Evolutionary conservation across 1,140 invertebrate genomes (phyloP).

Genomic region (Pseudoatta argentina): DNA sequence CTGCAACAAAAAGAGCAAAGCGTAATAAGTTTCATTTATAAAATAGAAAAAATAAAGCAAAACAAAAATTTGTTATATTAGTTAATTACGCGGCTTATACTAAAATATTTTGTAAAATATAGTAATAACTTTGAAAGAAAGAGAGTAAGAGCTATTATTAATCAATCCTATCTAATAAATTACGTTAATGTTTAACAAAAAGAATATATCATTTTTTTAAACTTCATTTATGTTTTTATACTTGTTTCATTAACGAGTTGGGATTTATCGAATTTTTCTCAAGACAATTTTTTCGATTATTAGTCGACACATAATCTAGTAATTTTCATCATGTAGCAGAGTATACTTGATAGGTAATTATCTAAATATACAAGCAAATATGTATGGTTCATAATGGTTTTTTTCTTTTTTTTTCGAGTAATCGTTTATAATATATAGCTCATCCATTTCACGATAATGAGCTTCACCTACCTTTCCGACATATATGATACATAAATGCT

Average conservation of each 20-base stretch:
- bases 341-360: background rate
- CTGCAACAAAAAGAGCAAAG: conserved; percentile 81
- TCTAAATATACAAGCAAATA: background rate
- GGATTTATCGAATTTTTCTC: background rate
- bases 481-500: conserved; percentile 86
- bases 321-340: background rate
- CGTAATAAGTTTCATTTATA: conserved; percentile 25
- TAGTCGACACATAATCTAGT: background rate
- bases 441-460: conserved; percentile 72
- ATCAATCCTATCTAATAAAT: background rate
- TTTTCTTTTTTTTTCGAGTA: background rate
- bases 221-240: background rate
- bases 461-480: conserved; percentile 84
- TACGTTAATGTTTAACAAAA: background rate
- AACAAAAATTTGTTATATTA: conserved; percentile 4
- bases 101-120: conserved; percentile 10
- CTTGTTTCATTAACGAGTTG: background rate
- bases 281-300: background rate
- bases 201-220: background rate
- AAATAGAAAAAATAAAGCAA: conserved; percentile 17
- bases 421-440: conserved; percentile 69
- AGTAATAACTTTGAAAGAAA: conserved; percentile 1
- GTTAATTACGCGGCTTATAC: conserved; percentile 8
- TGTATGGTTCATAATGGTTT: background rate
- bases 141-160: background rate